Percentiles rank a stretch among this genome's conserved stretches.
phyloP scores from a whole-genome alignment of 2,797 vertebrate genomes.

The Euphonia xanthogaster region DNA sequence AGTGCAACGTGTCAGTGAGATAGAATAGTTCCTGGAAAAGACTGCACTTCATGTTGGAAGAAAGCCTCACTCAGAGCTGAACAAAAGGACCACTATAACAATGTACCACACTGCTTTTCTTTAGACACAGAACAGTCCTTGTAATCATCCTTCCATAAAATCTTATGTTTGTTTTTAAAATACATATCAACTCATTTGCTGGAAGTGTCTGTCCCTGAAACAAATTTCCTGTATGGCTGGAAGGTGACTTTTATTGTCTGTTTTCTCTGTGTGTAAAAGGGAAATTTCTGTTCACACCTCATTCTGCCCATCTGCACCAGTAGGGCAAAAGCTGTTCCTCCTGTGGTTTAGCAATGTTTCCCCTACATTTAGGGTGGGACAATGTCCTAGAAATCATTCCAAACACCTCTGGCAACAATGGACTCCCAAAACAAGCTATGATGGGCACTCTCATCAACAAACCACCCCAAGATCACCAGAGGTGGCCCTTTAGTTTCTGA shows the following conservation, averaged over 20 bases:
- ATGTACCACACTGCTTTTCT: background rate
- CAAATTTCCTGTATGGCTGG: background rate
- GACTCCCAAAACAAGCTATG: background rate
- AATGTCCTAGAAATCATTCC: background rate
- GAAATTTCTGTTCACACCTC: background rate
- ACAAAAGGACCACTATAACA: background rate
- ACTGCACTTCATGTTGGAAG: background rate
- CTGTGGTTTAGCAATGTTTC: fast-evolving
- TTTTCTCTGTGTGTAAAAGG: background rate
- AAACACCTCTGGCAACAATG: background rate
- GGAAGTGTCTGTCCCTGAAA: background rate
- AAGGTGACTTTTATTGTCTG: background rate
- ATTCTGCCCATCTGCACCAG: background rate
- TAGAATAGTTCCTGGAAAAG: constrained; percentile 18
- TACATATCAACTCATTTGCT: background rate
- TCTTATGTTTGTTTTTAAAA: background rate
- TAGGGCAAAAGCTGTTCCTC: background rate
- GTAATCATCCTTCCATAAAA: background rate
- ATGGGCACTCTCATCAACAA: background rate
- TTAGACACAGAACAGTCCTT: background rate
- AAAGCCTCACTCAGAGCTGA: background rate
- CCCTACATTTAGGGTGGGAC: background rate
- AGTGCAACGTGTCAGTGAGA: background rate
- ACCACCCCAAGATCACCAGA: background rate
- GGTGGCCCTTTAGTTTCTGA: background rate